Percentiles rank a stretch among this genome's conserved stretches.
phyloP scores from a whole-genome alignment of 2,888 invertebrate genomes.

The Drosophila mercatorum region DNA sequence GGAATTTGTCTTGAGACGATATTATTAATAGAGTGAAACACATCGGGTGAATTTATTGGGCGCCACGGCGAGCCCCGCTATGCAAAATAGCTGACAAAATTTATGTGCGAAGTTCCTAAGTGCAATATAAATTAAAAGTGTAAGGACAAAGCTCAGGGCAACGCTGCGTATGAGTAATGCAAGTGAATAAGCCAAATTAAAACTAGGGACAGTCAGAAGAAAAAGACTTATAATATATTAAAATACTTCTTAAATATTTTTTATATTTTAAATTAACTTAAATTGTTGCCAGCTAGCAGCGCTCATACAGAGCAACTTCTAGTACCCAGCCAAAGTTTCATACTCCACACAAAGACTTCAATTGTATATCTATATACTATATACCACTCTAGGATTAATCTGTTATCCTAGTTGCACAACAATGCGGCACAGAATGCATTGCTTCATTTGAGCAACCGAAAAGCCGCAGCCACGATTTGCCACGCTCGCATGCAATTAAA shows the following conservation, averaged over 20 bases:
- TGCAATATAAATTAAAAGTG: constrained; percentile 72
- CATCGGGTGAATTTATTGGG: constrained; percentile 66
- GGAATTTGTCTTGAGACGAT: constrained; percentile 71
- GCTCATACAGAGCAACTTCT: background rate
- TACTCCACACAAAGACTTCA: background rate
- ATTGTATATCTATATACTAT: background rate
- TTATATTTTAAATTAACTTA: too few relatives aligned
- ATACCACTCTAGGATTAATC: background rate
- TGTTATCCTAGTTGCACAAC: background rate
- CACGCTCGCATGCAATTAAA: constrained; percentile 56
- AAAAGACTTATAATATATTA: background rate
- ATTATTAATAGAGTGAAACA: constrained; percentile 67
- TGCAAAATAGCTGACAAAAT: constrained; percentile 68
- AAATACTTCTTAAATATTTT: background rate
- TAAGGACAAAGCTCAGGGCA: constrained; percentile 30
- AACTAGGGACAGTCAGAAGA: background rate
- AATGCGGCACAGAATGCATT: background rate
- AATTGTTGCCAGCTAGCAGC: background rate
- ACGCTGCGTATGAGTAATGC: constrained; percentile 54
- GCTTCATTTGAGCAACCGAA: constrained; percentile 1
- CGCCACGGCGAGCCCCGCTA: constrained; percentile 52
- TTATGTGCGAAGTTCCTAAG: constrained; percentile 72
- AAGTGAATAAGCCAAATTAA: constrained; percentile 3
- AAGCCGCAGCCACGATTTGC: constrained; percentile 46
- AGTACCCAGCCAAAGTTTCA: too few relatives aligned